phyloP scores from a whole-genome alignment of 2,113 vertebrate species.

The Hippocampus zosterae region DNA sequence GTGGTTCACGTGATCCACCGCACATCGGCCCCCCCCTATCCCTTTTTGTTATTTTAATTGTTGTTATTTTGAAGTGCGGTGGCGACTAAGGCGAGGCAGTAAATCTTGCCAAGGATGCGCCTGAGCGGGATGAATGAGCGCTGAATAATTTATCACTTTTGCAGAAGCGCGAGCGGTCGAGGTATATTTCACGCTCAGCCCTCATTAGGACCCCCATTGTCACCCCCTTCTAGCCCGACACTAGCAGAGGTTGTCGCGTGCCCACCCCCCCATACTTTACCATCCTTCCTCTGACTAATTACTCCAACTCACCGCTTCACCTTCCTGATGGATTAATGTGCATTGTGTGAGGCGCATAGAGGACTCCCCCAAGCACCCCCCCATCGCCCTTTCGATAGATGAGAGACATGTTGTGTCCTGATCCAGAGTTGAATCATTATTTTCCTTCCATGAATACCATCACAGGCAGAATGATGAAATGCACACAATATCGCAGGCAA shows the following conservation, averaged over 20 bases:
- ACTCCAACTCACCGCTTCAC: conserved; percentile 77
- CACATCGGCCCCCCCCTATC: conserved; percentile 51
- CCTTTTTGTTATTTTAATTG: conserved; percentile 84
- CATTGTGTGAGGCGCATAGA: conserved; percentile 79
- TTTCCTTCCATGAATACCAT: conserved; percentile 91
- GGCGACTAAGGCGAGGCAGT: conserved; percentile 68
- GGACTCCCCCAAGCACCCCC: conserved; percentile 14
- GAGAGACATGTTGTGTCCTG: conserved; percentile 62
- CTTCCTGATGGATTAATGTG: conserved; percentile 87
- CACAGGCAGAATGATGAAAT: conserved; percentile 94
- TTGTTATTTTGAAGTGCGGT: conserved; percentile 81
- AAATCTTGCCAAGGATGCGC: conserved; percentile 76
- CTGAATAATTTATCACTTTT: conserved; percentile 94
- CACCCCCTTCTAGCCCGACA: conserved; percentile 80
- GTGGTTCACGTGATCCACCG: conserved; percentile 49
- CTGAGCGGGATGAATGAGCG: conserved; percentile 73
- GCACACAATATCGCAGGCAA: conserved; percentile 83
- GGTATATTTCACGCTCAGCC: conserved; percentile 55
- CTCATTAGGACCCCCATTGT: conserved; percentile 83
- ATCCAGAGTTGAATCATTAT: conserved; percentile 94
- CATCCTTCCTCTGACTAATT: conserved; percentile 86
- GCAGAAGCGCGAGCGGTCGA: conserved; percentile 76
- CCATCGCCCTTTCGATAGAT: conserved; percentile 44
- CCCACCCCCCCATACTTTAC: conserved; percentile 28
- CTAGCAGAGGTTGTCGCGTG: conserved; percentile 71